Evolutionary conservation across 2,797 vertebrate species (phyloP), one percentile per base, ranked within the genome.

Genomic region (Sebastiscus tertius): DNA sequence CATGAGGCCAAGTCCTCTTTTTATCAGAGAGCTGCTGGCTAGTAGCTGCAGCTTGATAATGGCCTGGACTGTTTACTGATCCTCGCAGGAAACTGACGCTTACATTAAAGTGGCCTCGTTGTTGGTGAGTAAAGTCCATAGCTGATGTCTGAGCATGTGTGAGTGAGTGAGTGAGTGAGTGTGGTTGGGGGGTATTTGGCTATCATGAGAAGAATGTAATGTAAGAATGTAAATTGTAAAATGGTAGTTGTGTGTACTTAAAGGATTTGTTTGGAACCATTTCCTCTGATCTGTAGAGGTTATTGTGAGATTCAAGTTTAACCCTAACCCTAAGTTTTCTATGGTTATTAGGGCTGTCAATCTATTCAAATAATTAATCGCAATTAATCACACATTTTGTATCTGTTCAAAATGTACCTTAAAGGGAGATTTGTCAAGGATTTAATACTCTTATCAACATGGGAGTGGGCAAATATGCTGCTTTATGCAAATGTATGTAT

Each of bases 11-110:
- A 36, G 68, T 78, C 56, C 27, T 61, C 77, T 82, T 84, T 90
- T 92, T 90, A 93, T 94, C 92, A 70, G 78, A 46, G 82, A 54
- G 80, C 88, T 84, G 79, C 88, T 87, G 91, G 88, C 81, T 86
- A 82, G 82, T 82, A 82, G 91, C 90, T 83, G 80, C 72, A 65
- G 83, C 84, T 87, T 62, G 87, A 91, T 94, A 93, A 93, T 64
- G 67, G 72, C 80, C 84, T 24, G 55, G 52, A 89, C 76, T 95
- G 94, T 95, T 96, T 95, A 95, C 93, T 89, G 90, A 95, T 90
- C 75, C 73, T 66, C 64, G 74, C 91, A 87, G 93, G 92, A 95
- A 94, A 87, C 93, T 84, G 82, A 85, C 81, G 79, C 87, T 94
- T 79, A 90, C 86, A 80, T 85, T 89, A 87, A 85, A 89, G 86